Evolutionary conservation across 2,797 vertebrate species (phyloP).

Genomic region (Halcyon leucocephala): DNA sequence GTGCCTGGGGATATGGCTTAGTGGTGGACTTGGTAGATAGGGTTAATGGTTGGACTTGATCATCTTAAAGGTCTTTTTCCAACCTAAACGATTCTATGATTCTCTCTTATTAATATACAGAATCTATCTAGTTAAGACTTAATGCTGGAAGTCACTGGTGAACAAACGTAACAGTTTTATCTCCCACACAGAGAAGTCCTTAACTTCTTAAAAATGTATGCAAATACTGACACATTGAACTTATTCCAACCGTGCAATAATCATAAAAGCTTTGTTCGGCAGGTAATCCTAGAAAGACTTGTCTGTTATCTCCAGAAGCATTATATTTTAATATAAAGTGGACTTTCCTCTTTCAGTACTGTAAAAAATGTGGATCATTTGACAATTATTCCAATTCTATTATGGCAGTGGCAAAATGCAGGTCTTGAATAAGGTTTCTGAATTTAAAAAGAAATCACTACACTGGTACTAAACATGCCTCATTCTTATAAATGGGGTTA

Average conservation of each 20-base stretch:
- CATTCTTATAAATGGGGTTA: background rate
- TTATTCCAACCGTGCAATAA: background rate
- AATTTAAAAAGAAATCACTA: background rate
- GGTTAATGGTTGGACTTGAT: too few species aligned
- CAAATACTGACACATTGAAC: background rate
- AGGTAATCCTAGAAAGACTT: background rate
- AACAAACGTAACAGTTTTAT: background rate
- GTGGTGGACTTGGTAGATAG: too few species aligned
- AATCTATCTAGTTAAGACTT: background rate
- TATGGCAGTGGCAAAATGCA: background rate
- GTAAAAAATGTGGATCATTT: background rate
- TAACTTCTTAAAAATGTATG: background rate
- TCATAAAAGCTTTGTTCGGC: background rate
- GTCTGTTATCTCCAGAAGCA: background rate
- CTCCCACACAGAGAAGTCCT: background rate
- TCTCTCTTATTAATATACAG: background rate
- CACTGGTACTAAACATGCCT: accelerated
- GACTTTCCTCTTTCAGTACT: background rate
- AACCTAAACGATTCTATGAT: too few species aligned
- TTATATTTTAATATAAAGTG: background rate
- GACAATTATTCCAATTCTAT: background rate
- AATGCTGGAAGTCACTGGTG: background rate
- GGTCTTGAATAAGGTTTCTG: background rate
- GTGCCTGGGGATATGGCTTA: too few species aligned
- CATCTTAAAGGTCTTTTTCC: too few species aligned